phyloP scores from a whole-genome alignment of 2,888 invertebrate species.

The Lithophane socia region DNA sequence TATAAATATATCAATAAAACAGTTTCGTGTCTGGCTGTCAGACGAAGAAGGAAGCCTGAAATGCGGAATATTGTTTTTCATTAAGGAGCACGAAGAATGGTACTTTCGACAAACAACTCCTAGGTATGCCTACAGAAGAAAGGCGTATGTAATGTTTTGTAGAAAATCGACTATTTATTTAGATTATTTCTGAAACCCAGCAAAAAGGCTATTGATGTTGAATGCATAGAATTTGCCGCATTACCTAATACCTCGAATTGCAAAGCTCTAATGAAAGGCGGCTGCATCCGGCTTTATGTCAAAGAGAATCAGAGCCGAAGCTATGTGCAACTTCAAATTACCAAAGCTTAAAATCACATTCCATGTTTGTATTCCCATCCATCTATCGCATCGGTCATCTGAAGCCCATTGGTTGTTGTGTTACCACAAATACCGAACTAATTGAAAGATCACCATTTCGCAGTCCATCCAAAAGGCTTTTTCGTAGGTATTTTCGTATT shows the following conservation, averaged over 20 bases:
- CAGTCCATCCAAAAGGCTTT: slow-evolving; percentile 2
- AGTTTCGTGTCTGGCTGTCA: background rate
- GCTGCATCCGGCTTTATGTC: slow-evolving; percentile 1
- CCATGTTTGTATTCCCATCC: background rate
- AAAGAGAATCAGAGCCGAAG: slow-evolving; percentile 18
- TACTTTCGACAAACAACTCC: background rate
- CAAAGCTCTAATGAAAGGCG: slow-evolving; percentile 1
- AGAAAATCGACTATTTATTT: background rate
- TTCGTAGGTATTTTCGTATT: background rate
- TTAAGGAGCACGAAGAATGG: background rate
- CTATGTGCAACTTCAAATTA: slow-evolving; percentile 1
- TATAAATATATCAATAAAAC: background rate
- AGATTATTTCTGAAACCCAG: background rate
- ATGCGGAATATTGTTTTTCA: background rate
- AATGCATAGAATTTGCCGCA: background rate
- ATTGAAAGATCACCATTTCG: slow-evolving; percentile 29
- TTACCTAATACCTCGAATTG: background rate
- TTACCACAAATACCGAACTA: background rate
- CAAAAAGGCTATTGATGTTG: background rate
- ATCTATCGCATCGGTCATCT: slow-evolving; percentile 22
- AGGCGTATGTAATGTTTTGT: too few species aligned
- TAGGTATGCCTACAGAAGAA: background rate
- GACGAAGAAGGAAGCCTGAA: background rate
- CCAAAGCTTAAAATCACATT: slow-evolving; percentile 12
- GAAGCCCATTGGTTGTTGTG: background rate